These are phyloP conservation scores for Larimichthys crocea DNA, from an alignment of 2,113 vertebrate species.

Conservation along the genomic window DNA sequence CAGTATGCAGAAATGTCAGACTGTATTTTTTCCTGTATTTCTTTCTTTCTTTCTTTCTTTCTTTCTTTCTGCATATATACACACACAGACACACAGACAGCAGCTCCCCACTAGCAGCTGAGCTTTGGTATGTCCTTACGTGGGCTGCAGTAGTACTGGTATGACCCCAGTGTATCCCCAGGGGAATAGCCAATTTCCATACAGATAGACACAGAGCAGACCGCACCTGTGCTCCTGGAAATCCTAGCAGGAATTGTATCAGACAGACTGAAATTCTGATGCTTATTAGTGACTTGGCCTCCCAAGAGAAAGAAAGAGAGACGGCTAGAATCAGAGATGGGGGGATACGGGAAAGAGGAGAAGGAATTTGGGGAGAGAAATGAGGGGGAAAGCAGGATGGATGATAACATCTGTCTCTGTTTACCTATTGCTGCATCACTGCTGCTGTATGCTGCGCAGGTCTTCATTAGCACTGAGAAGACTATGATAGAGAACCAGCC, in stretches of 20 bases:
- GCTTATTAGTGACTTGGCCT: conserved; percentile 59
- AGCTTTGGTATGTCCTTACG: conserved; percentile 38
- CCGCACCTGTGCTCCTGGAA: conserved; percentile 74
- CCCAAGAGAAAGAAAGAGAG: conserved; percentile 36
- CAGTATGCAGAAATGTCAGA: conserved; percentile 7
- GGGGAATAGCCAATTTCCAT: conserved; percentile 72
- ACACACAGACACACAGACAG: conserved; percentile 4
- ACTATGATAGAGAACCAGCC: conserved; percentile 15
- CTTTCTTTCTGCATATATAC: neutral
- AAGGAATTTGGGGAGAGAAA: conserved; percentile 16
- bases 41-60: neutral
- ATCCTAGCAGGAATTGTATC: conserved; percentile 40
- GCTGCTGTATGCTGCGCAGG: conserved; percentile 34
- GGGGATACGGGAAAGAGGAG: conserved; percentile 3
- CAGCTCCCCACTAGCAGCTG: conserved; percentile 41
- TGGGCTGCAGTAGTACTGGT: conserved; percentile 32
- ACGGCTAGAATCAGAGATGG: conserved; percentile 4
- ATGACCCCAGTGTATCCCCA: conserved; percentile 48
- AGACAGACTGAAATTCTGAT: conserved; percentile 67
- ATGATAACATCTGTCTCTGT: conserved; percentile 65
- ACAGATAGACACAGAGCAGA: conserved; percentile 60
- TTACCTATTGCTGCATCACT: conserved; percentile 42
- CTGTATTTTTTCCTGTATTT: neutral
- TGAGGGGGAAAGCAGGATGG: conserved; percentile 40
- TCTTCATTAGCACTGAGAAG: conserved; percentile 36